Conservation (phyloP, 2,888 invertebrate genomes). For the Elgonia sp. region DNA sequence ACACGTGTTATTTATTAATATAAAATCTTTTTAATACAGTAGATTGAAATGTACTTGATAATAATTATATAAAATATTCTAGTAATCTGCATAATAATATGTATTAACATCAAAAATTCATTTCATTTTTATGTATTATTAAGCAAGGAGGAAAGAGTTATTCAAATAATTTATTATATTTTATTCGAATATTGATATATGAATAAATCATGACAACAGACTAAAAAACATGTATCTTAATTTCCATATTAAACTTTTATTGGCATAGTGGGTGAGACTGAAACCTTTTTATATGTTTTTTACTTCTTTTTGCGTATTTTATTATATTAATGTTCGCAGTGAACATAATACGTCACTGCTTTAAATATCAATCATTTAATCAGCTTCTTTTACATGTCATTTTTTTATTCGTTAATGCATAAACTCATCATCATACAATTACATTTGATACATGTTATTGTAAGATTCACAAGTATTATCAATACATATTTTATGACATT, state of each 20-base stretch:
- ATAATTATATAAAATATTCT: conserved; percentile 21
- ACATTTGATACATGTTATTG: not conserved
- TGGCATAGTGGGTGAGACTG: conserved; percentile 13
- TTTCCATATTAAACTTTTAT: conserved; percentile 46
- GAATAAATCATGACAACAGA: conserved; percentile 31
- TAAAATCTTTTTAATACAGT: conserved; percentile 18
- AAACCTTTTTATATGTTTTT: not conserved
- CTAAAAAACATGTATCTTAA: not conserved
- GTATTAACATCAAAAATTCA: conserved; percentile 8
- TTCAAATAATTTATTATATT: conserved; percentile 39
- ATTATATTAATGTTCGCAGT: conserved; percentile 35
- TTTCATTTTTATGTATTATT: not conserved
- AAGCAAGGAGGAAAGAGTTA: conserved; percentile 1
- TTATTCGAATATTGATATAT: conserved; percentile 36
- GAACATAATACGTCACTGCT: conserved; percentile 32
- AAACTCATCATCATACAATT: not conserved
- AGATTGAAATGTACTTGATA: too few species aligned
- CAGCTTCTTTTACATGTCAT: not conserved
- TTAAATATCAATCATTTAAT: conserved; percentile 45
- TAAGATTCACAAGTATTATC: too few species aligned
- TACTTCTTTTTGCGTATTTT: conserved; percentile 20
- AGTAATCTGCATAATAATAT: conserved; percentile 20
- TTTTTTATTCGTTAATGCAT: conserved; percentile 12
- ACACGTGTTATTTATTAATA: conserved; percentile 32
- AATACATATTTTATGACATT: too few species aligned